phyloP scores from a whole-genome alignment of 2,888 invertebrate species.

The Oscheius sp. region DNA sequence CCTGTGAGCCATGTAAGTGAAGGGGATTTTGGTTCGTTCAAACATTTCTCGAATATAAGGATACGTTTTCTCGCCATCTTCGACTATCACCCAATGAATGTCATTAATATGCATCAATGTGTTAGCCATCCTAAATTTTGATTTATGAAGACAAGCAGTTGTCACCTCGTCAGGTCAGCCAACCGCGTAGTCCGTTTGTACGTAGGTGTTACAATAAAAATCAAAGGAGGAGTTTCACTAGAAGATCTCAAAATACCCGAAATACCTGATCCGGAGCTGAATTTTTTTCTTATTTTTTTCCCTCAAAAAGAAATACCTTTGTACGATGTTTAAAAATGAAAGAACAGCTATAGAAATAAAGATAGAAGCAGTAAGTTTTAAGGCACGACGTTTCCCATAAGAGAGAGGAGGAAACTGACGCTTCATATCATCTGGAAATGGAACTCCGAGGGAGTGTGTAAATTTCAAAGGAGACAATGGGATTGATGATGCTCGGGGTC shows the following conservation, averaged over 20 bases:
- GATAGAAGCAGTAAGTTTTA: not conserved
- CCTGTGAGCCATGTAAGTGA: conserved; percentile 46
- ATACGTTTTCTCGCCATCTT: conserved; percentile 40
- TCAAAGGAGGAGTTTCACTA: conserved; percentile 27
- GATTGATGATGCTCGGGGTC: not conserved
- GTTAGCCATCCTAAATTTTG: conserved; percentile 55
- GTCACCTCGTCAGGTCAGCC: conserved; percentile 47
- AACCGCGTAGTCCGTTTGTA: conserved; percentile 43
- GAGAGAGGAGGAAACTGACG: not conserved
- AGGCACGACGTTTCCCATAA: conserved; percentile 5
- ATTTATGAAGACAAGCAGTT: not conserved
- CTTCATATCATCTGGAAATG: conserved; percentile 22
- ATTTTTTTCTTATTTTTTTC: too few species aligned
- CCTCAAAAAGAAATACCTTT: not conserved
- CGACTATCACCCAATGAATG: conserved; percentile 57
- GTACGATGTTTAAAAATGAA: not conserved
- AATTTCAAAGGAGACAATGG: conserved; percentile 11
- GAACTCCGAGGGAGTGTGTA: not conserved
- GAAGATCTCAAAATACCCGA: not conserved
- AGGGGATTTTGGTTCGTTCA: conserved; percentile 40
- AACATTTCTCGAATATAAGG: conserved; percentile 37
- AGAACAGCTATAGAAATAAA: not conserved
- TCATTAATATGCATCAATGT: conserved; percentile 47
- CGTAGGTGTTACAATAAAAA: conserved; percentile 52
- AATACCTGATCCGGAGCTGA: not conserved